Evolutionary conservation across 2,113 vertebrate species (phyloP).

Genomic region (Panthera uncia): DNA sequence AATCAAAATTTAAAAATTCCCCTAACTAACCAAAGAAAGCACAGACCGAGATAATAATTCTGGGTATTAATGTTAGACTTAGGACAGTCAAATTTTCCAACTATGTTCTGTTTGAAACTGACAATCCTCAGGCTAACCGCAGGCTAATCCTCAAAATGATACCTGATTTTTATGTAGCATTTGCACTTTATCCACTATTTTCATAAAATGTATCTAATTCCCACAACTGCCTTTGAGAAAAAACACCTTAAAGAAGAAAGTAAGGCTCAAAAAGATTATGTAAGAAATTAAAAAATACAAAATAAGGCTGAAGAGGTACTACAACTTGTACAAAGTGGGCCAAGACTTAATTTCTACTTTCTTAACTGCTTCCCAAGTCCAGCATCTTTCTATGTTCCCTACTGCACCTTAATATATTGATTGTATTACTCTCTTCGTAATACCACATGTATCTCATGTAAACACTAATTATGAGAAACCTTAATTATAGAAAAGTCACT

Average conservation of each 20-base stretch:
- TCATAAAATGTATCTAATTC: conserved; percentile 32
- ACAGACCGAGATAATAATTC: conserved; percentile 9
- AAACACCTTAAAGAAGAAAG: conserved; percentile 25
- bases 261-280: background rate
- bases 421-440: background rate
- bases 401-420: background rate
- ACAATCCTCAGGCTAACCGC: conserved; percentile 1
- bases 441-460: conserved; percentile 3
- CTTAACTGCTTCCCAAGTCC: background rate
- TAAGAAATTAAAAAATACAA: background rate
- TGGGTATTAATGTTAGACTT: conserved; percentile 38
- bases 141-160: conserved; percentile 32
- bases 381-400: background rate
- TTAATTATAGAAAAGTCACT: conserved; percentile 21
- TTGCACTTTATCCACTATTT: conserved; percentile 5
- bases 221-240: conserved; percentile 35
- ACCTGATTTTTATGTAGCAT: background rate
- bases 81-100: conserved; percentile 42
- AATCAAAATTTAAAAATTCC: conserved; percentile 29
- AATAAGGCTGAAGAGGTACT: background rate
- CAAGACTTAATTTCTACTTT: background rate
- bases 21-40: conserved; percentile 58
- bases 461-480: conserved; percentile 17
- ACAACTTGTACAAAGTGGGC: background rate
- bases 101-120: background rate